Evolutionary conservation across 2,113 vertebrate genomes (phyloP).

Genomic region (Thunnus thynnus): DNA sequence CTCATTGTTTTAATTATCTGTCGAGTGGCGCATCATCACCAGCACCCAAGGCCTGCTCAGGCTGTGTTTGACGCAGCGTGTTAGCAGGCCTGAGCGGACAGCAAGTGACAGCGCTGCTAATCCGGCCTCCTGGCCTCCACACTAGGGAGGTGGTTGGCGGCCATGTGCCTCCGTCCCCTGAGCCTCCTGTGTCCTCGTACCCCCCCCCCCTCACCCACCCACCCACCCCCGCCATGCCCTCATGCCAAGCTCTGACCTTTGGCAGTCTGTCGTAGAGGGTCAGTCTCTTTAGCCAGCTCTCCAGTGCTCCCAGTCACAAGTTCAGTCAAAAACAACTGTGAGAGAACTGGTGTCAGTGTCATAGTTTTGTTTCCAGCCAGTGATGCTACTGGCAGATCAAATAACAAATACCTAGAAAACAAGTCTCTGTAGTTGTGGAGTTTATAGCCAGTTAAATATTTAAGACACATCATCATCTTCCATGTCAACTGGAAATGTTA

Average conservation of each 20-base stretch:
- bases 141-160: constrained; percentile 68
- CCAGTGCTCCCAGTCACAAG: background rate
- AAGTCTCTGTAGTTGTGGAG: no score
- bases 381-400: no score
- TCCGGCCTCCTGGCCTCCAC: constrained; percentile 51
- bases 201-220: background rate
- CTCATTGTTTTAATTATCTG: constrained; percentile 83
- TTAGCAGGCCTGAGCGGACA: constrained; percentile 49
- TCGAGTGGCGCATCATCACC: constrained; percentile 59
- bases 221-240: background rate
- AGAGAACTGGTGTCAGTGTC: no score
- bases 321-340: no score
- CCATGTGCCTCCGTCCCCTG: constrained; percentile 73
- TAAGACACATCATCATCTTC: no score
- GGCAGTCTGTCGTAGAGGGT: constrained; percentile 66
- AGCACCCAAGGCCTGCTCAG: constrained; percentile 55
- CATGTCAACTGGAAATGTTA: no score
- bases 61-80: constrained; percentile 16
- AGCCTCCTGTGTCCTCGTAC: constrained; percentile 2
- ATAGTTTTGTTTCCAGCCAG: no score
- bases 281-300: constrained; percentile 11
- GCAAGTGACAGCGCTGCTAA: constrained; percentile 66
- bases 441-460: no score
- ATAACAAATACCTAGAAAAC: no score
- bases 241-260: constrained; percentile 58